Evolutionary conservation across 1,140 invertebrate genomes (phyloP).

Genomic region (Neodiprion lecontei): DNA sequence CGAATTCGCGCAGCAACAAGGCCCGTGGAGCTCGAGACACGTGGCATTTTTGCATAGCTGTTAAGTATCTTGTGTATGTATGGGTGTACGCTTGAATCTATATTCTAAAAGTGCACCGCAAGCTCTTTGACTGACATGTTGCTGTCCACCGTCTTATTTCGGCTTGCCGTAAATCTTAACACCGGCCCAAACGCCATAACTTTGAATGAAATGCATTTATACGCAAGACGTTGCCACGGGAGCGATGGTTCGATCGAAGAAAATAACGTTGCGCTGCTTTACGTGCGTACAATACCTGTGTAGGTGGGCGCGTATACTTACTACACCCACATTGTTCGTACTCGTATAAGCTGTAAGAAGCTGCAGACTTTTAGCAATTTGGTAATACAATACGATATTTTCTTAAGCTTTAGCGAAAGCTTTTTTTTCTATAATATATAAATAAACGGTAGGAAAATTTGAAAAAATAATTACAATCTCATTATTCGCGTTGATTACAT

Average conservation of each 20-base stretch:
- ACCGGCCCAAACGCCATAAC: not conserved
- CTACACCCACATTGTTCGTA: too few relatives aligned
- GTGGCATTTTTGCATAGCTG: conserved; percentile 40
- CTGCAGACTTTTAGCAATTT: too few relatives aligned
- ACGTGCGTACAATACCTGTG: not conserved
- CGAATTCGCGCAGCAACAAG: conserved; percentile 52
- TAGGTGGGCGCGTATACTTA: not conserved
- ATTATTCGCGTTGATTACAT: too few relatives aligned
- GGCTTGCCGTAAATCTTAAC: too few relatives aligned
- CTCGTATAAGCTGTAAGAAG: too few relatives aligned
- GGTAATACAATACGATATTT: too few relatives aligned
- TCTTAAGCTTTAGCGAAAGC: too few relatives aligned
- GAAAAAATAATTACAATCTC: too few relatives aligned
- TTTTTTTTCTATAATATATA: too few relatives aligned
- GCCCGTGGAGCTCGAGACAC: conserved; percentile 51
- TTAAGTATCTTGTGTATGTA: not conserved
- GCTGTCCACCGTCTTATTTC: not conserved
- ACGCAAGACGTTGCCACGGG: conserved; percentile 42
- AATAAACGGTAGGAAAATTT: too few relatives aligned
- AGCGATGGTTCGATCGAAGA: conserved; percentile 45
- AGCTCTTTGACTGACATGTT: not conserved
- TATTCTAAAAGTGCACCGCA: too few relatives aligned
- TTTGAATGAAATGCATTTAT: conserved; percentile 32
- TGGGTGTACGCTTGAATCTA: too few relatives aligned
- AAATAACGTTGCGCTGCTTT: not conserved